phyloP scores from a whole-genome alignment of 2,888 invertebrate genomes.

The Arctia plantaginis region DNA sequence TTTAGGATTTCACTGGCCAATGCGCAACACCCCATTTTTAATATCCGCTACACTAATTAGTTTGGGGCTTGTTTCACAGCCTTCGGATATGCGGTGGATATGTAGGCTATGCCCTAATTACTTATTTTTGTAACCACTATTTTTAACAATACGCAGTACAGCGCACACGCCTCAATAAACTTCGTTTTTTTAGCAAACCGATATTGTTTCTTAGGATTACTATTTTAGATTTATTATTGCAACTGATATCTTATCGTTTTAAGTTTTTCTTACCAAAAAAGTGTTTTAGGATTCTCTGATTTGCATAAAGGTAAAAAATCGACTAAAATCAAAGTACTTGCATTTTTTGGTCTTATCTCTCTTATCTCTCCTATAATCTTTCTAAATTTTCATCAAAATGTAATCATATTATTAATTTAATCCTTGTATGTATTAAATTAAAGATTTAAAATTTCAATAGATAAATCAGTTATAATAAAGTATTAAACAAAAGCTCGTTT shows the following conservation, averaged over 20 bases:
- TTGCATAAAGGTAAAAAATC: no score
- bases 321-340: no score
- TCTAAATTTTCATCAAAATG: not conserved
- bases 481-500: not conserved
- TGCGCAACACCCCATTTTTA: constrained; percentile 26
- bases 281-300: no score
- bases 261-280: not conserved
- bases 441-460: not conserved
- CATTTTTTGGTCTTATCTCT: no score
- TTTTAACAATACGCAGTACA: constrained; percentile 44
- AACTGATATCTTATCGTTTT: not conserved
- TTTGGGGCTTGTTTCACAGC: constrained; percentile 22
- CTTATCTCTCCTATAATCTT: not conserved
- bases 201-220: not conserved
- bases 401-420: not conserved
- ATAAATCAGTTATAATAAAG: not conserved
- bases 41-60: constrained; percentile 42
- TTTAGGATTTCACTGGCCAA: constrained; percentile 12
- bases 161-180: constrained; percentile 52
- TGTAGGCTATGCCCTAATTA: constrained; percentile 41
- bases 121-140: constrained; percentile 58
- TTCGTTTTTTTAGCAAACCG: constrained; percentile 19
- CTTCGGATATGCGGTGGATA: constrained; percentile 25
- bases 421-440: no score
- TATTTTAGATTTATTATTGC: not conserved